Evolutionary conservation across 2,113 vertebrate genomes (phyloP).

Genomic region (Spheniscus mendiculus): DNA sequence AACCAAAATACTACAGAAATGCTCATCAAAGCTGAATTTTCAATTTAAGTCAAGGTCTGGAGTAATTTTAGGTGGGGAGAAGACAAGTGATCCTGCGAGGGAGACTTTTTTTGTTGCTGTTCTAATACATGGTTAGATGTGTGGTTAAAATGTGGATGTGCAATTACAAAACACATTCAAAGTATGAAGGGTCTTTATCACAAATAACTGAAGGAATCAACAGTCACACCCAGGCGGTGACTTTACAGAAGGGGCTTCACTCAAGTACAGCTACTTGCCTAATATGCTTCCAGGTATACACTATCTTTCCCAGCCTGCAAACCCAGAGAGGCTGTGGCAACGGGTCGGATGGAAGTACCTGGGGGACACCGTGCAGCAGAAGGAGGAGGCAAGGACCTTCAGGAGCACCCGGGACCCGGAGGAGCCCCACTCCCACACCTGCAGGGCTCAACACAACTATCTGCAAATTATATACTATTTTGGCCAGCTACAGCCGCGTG

Average conservation of each 20-base stretch:
- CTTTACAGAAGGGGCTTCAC: not conserved
- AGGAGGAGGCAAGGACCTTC: not conserved
- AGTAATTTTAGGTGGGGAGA: not conserved
- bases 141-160: not conserved
- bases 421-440: not conserved
- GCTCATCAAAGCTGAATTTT: not conserved
- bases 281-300: not conserved
- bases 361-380: accelerated
- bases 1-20: not conserved
- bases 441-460: not conserved
- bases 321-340: not conserved
- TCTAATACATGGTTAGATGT: not conserved
- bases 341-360: not conserved
- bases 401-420: not conserved
- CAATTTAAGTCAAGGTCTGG: not conserved
- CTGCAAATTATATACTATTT: not conserved
- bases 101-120: not conserved
- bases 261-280: not conserved
- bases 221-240: not conserved
- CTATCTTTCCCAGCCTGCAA: not conserved
- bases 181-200: not conserved
- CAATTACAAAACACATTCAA: not conserved
- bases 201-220: not conserved
- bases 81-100: not conserved
- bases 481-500: not conserved